A percentile compares a stretch with the other conserved stretches of the same genome.
Evolutionary conservation across 2,113 vertebrate genomes (phyloP).

Genomic region (Panurus biarmicus): DNA sequence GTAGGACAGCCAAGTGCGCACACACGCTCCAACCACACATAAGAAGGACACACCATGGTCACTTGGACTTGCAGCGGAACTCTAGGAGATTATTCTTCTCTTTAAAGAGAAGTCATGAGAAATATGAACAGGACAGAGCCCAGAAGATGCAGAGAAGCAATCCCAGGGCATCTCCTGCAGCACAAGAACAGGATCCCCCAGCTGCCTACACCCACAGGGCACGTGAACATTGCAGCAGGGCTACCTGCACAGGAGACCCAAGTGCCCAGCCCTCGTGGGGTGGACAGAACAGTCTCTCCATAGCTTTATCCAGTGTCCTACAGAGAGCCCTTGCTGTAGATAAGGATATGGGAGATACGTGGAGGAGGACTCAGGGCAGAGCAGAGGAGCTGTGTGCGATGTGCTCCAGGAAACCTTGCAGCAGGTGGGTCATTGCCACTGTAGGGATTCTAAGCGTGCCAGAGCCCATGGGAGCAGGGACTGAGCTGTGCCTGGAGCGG

Average conservation of each 20-base stretch:
- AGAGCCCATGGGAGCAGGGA: neutral
- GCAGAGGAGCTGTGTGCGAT: neutral
- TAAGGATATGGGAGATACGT: accelerated
- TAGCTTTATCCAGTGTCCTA: neutral
- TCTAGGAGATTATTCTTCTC: neutral
- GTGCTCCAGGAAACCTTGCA: neutral
- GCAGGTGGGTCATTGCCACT: neutral
- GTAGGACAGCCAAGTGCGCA: neutral
- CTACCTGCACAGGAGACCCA: neutral
- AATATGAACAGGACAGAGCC: neutral
- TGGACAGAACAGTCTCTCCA: neutral
- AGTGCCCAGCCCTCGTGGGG: neutral
- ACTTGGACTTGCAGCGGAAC: accelerated
- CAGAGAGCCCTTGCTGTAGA: neutral
- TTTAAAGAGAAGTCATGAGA: neutral
- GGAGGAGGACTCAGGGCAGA: neutral
- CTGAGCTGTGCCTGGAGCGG: accelerated
- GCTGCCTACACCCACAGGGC: neutral
- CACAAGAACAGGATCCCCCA: neutral
- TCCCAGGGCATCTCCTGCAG: neutral
- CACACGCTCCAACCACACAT: neutral
- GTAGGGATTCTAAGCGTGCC: neutral
- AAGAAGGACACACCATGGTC: neutral
- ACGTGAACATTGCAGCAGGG: neutral
- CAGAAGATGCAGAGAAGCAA: neutral